These are phyloP conservation scores for Quadriops clusia DNA, from an alignment of 2,888 invertebrate species.

Conservation along the genomic window DNA sequence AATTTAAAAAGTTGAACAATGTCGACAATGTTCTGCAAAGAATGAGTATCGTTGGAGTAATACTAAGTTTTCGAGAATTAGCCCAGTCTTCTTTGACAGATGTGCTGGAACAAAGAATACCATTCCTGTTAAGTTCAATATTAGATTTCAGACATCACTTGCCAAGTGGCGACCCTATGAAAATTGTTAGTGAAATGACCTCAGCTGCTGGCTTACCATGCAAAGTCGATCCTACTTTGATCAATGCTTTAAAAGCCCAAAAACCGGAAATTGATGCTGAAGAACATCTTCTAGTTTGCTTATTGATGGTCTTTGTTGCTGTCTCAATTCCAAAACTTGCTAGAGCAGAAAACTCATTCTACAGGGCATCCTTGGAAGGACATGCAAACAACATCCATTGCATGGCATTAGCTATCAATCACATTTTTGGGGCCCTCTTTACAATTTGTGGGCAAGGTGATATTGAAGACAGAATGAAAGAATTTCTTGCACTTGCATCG, in stretches of 20 bases:
- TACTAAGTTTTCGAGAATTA: constrained; percentile 87
- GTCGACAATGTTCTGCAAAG: constrained; percentile 92
- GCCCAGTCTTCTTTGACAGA: constrained; percentile 90
- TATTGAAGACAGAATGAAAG: constrained; percentile 95
- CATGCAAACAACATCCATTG: constrained; percentile 99
- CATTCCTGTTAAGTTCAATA: constrained; percentile 90
- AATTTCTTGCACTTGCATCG: constrained; percentile 84
- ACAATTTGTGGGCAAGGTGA: constrained; percentile 93
- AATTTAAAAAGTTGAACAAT: constrained; percentile 78
- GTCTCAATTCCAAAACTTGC: constrained; percentile 94
- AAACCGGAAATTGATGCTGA: constrained; percentile 82
- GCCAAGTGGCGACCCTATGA: constrained; percentile 77
- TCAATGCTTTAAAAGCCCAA: constrained; percentile 78
- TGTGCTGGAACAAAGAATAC: constrained; percentile 86
- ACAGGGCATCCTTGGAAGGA: constrained; percentile 76
- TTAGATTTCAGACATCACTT: constrained; percentile 88
- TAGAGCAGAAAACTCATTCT: constrained; percentile 78
- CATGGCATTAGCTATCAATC: constrained; percentile 91
- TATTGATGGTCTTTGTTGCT: constrained; percentile 97
- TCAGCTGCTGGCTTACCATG: constrained; percentile 90
- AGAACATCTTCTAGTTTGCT: constrained; percentile 85
- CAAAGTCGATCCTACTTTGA: constrained; percentile 90
- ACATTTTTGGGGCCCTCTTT: constrained; percentile 92
- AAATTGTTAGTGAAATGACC: constrained; percentile 94
- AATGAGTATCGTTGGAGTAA: constrained; percentile 97